Base-by-base conservation (phyloP, 2,888 invertebrate genomes). In the Schizotus pectinicornis region DNA sequence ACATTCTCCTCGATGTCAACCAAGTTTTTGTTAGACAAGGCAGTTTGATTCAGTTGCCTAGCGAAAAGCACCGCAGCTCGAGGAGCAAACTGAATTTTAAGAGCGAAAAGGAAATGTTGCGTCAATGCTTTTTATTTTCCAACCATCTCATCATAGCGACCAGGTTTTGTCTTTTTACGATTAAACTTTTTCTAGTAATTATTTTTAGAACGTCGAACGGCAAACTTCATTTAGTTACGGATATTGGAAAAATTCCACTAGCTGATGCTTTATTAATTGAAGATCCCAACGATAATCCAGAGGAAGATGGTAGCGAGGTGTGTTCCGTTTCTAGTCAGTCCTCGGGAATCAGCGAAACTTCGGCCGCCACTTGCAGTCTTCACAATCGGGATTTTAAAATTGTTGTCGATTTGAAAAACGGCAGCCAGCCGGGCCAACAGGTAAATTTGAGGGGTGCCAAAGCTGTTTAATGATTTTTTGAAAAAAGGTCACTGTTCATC, bases 11-110 rank as follows among this genome's bases (percentile, higher is more conserved):
- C 47, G 95, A 95, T 73, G 94, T 95, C 13, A 95, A 94, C 79
- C 95, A 95, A 83, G 93, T 95, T 31, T 95, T 95, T 80, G 94
- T 95, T 36, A 83, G 95, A 65, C 94, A 95, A 87, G 92, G 92
- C 36, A 87, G 88, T 8, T 79, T 93, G 30, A 86, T 91, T 7
- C 93, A 92, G 81, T 85, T 92, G 59, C 84, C 88, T 7, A 77
- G 78, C 33, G 86, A 87, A 48, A 86, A 85, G 71, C 79, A 81
- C 32, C 83, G 83, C 67, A 76, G 80, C n/a, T 83, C 85, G 30
- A 81, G 86, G 56, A 85, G 84, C 62, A 83, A 88, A 61, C 73
- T 86, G 11, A 85, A 86, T 45, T 86, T 88, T 69, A 86, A 86
- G 70, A 82, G 82, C 51, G 89, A 90, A 69, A 88, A 88, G 69